Percentiles rank a stretch among this genome's conserved stretches.
Evolutionary conservation across 1,140 invertebrate species (phyloP).

Genomic region (Palaemon carinicauda): DNA sequence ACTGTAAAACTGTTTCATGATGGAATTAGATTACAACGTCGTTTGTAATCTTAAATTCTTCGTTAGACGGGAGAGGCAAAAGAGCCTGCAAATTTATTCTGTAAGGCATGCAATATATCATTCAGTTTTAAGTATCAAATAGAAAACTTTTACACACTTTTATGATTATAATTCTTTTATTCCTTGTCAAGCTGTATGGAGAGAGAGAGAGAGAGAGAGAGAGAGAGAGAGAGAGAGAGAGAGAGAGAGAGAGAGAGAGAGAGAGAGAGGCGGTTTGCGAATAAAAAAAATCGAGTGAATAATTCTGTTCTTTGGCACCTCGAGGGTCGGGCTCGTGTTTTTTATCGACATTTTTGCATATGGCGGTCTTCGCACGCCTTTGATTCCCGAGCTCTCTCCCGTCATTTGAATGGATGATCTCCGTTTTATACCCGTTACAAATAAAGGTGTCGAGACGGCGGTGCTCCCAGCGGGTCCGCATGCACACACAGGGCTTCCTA

Average conservation of each 20-base stretch:
- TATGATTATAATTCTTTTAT: no score
- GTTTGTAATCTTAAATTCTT: no score
- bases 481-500: no score
- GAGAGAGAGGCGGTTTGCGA: background rate
- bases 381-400: constrained; percentile 10
- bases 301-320: constrained; percentile 25
- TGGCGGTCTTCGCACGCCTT: constrained; percentile 39
- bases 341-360: constrained; percentile 47
- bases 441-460: constrained; percentile 28
- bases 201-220: background rate
- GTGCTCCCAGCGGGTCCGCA: background rate
- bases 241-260: constrained; percentile 12
- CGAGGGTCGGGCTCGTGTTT: constrained; percentile 17
- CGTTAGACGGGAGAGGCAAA: no score
- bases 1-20: no score
- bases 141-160: no score
- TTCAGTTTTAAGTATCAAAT: no score
- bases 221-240: background rate
- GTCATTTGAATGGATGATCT: constrained; percentile 44
- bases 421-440: constrained; percentile 47
- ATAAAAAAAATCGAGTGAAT: background rate
- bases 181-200: no score
- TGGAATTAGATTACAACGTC: no score
- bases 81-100: no score
- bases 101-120: no score